Conservation (phyloP, 2,113 vertebrate genomes). For the Boulengeromyrus knoepffleri region DNA sequence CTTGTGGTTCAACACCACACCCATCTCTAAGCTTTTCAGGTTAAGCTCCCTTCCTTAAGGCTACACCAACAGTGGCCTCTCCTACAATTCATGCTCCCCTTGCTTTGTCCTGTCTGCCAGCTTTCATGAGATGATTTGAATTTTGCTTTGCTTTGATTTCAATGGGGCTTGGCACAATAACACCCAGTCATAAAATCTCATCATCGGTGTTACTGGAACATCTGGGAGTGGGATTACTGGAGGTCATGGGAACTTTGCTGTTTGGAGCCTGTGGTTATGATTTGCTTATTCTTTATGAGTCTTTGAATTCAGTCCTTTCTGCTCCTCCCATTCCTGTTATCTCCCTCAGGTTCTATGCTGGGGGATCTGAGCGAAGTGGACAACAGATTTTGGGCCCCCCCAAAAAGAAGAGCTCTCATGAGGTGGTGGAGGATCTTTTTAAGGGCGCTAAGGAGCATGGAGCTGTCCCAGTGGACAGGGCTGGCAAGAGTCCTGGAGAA, state of each 20-base stretch:
- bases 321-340: not conserved
- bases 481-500: conserved; percentile 71
- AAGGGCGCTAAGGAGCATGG: conserved; percentile 94
- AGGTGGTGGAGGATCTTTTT: conserved; percentile 95
- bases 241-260: not conserved
- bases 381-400: conserved; percentile 97
- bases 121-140: not conserved
- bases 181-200: not conserved
- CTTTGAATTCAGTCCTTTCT: not conserved
- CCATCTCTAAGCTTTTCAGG: not conserved
- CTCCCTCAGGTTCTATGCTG: conserved; percentile 82
- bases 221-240: not conserved
- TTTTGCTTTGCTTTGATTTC: not conserved
- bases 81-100: not conserved
- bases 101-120: not conserved
- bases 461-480: conserved; percentile 81
- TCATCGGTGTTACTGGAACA: not conserved
- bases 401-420: conserved; percentile 91
- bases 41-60: not conserved
- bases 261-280: not conserved
- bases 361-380: conserved; percentile 91
- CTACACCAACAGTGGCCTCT: not conserved
- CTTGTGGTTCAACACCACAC: not conserved
- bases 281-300: not conserved
- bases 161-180: not conserved